phyloP scores from a whole-genome alignment of 2,113 vertebrate species.

The Scytalopus superciliaris region DNA sequence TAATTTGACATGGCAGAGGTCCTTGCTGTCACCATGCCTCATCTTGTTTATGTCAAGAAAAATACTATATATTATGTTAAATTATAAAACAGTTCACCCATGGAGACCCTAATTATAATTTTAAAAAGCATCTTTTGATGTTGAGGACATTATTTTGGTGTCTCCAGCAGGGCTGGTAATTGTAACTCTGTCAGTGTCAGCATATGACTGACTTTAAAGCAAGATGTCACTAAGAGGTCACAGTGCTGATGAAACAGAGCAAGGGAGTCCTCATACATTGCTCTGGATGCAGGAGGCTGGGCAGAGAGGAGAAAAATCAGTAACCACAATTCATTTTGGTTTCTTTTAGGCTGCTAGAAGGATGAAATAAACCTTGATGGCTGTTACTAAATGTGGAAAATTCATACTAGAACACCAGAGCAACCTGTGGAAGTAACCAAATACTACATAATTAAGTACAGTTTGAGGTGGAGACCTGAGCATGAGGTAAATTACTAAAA shows the following conservation, averaged over 20 bases:
- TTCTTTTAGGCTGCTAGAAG: not conserved
- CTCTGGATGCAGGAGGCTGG: not conserved
- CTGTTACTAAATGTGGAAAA: not conserved
- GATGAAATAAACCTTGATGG: not conserved
- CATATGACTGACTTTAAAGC: not conserved
- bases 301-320: not conserved
- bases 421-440: not conserved
- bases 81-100: slow-evolving; percentile 43
- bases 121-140: slow-evolving; percentile 49
- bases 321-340: not conserved
- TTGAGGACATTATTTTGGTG: slow-evolving; percentile 12
- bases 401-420: not conserved
- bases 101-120: slow-evolving; percentile 53
- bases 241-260: not conserved
- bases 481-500: not conserved
- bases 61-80: slow-evolving; percentile 14
- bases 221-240: not conserved
- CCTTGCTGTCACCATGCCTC: not conserved
- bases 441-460: not conserved
- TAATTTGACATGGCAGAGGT: slow-evolving; percentile 60
- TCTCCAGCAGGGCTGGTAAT: slow-evolving; percentile 4
- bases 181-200: not conserved
- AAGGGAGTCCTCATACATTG: not conserved
- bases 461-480: not conserved
- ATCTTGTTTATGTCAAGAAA: slow-evolving; percentile 37